A percentile compares a stretch with the other conserved stretches of the same genome.
Evolutionary conservation across 2,113 vertebrate species (phyloP).

Genomic region (Thalassoma bifasciatum): DNA sequence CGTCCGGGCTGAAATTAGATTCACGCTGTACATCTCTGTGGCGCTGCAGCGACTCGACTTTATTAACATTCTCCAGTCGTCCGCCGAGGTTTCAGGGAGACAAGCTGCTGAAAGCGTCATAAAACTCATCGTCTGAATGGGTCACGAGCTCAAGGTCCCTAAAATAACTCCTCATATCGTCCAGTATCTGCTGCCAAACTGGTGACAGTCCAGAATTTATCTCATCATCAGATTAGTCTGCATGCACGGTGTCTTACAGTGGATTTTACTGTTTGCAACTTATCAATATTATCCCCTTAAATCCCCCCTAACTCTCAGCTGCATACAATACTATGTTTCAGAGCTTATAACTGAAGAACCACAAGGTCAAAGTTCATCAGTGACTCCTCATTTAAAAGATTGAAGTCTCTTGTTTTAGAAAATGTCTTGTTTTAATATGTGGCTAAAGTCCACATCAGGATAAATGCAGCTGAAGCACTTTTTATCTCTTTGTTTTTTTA

Average conservation of each 20-base stretch:
- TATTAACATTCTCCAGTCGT: constrained; percentile 50
- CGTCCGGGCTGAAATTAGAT: neutral
- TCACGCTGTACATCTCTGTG: neutral
- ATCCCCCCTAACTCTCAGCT: too few species aligned
- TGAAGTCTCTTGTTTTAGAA: too few species aligned
- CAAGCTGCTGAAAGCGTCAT: constrained; percentile 41
- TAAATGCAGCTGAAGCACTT: too few species aligned
- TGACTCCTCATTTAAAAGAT: too few species aligned
- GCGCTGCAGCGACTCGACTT: neutral
- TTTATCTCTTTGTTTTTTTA: too few species aligned
- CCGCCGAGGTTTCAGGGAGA: constrained; percentile 7
- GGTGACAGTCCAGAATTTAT: constrained; percentile 23
- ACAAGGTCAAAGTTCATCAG: too few species aligned
- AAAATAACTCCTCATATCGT: constrained; percentile 58
- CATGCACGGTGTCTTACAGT: constrained; percentile 8
- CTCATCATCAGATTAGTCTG: constrained; percentile 7
- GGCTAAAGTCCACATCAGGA: too few species aligned
- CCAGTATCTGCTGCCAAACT: constrained; percentile 30
- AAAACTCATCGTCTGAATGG: constrained; percentile 30
- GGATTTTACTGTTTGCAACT: constrained; percentile 23
- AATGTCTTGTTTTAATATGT: too few species aligned
- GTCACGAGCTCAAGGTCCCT: constrained; percentile 55
- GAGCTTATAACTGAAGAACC: too few species aligned
- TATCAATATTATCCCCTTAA: too few species aligned
- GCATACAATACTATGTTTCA: too few species aligned